These are phyloP conservation scores for Archivesica marissinica DNA, from an alignment of 1,140 invertebrate species.

Conservation along the genomic window DNA sequence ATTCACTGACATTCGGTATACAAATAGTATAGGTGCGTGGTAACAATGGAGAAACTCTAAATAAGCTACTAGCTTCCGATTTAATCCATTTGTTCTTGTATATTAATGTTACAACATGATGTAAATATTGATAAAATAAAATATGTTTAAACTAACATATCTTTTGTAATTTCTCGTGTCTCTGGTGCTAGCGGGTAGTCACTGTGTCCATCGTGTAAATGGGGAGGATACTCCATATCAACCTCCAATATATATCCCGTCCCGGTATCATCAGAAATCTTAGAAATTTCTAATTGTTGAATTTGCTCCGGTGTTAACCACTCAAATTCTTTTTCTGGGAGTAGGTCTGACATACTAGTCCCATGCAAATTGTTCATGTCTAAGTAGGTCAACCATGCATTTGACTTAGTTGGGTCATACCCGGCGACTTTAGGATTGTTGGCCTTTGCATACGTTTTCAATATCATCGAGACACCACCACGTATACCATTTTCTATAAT, in stretches of 20 bases:
- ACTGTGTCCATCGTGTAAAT: constrained; percentile 80
- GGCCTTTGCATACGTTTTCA: constrained; percentile 63
- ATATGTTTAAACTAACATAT: background rate
- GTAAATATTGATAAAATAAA: too few relatives aligned
- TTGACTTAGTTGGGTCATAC: constrained; percentile 57
- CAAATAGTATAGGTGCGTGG: too few relatives aligned
- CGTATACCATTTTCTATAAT: constrained; percentile 40
- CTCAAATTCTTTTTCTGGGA: background rate
- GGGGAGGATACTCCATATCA: constrained; percentile 57
- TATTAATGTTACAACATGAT: too few relatives aligned
- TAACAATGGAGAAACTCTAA: too few relatives aligned
- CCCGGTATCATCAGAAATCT: background rate
- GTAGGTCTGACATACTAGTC: constrained; percentile 49
- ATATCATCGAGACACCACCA: constrained; percentile 68
- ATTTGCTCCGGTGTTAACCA: constrained; percentile 77
- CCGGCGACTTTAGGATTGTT: constrained; percentile 55
- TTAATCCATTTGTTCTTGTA: too few relatives aligned
- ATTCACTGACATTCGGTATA: too few relatives aligned
- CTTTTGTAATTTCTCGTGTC: background rate
- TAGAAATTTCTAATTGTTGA: constrained; percentile 53
- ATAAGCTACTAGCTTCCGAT: too few relatives aligned
- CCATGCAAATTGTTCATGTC: constrained; percentile 74
- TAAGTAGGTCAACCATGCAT: constrained; percentile 69
- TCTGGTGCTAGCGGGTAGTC: background rate
- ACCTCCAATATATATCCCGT: constrained; percentile 47